A percentile compares a stretch with the other conserved stretches of the same genome.
phyloP scores from a whole-genome alignment of 64 coral and sea anemone species.

The Orbicella faveolata region DNA sequence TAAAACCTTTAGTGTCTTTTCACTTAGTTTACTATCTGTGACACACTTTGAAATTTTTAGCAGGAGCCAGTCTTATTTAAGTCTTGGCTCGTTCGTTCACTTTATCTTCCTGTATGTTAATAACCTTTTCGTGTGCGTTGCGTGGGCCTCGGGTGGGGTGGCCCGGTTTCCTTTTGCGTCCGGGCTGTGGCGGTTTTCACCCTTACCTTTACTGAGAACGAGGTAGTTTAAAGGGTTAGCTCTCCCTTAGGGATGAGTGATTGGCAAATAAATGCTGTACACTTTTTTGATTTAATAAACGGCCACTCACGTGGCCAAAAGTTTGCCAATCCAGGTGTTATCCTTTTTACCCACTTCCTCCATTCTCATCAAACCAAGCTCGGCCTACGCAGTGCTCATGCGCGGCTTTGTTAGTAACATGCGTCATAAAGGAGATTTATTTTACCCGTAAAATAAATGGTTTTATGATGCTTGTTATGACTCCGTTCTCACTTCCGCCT shows the following conservation, averaged over 20 bases:
- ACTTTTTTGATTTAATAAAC: constrained; percentile 8
- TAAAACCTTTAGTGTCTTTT: no score
- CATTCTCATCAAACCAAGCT: constrained; percentile 1
- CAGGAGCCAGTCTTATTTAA: no score
- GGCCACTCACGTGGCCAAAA: background rate
- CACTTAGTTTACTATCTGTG: no score
- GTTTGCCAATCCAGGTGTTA: background rate
- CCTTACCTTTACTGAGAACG: constrained; percentile 18
- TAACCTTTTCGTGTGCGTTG: no score
- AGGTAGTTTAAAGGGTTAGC: background rate
- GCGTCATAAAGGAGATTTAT: constrained; percentile 11
- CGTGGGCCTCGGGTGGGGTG: no score
- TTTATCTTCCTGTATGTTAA: no score
- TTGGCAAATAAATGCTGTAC: background rate
- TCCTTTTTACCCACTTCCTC: background rate
- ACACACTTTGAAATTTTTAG: no score
- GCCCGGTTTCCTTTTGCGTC: background rate
- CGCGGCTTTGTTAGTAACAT: background rate
- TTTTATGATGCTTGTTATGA: constrained; percentile 19
- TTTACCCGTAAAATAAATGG: constrained; percentile 21
- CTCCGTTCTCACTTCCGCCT: background rate
- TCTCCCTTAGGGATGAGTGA: background rate
- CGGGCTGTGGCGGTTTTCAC: constrained; percentile 7
- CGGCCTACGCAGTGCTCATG: background rate
- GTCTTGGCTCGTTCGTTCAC: no score